A percentile compares a stretch with the other conserved stretches of the same genome.
phyloP scores from a whole-genome alignment of 2,888 invertebrate genomes.

The Galerucella nymphaeae region DNA sequence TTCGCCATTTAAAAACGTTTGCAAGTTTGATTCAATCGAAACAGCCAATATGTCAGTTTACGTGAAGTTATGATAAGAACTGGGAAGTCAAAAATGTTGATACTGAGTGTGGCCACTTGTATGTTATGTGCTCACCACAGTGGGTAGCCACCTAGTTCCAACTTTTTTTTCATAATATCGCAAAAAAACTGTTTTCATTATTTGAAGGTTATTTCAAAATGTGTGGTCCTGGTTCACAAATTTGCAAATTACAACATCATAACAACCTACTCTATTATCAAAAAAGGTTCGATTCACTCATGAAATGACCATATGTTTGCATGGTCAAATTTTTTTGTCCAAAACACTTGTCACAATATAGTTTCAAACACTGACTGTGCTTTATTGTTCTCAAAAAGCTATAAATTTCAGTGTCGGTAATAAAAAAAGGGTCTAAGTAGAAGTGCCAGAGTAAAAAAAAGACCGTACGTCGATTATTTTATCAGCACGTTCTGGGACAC shows the following conservation, averaged over 20 bases:
- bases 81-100: too few relatives aligned
- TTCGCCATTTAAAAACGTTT: too few relatives aligned
- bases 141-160: too few relatives aligned
- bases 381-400: neutral
- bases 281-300: neutral
- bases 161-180: neutral
- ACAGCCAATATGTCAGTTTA: too few relatives aligned
- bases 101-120: too few relatives aligned
- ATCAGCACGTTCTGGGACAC: constrained; percentile 34
- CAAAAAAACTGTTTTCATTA: too few relatives aligned
- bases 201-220: neutral
- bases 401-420: constrained; percentile 18
- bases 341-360: constrained; percentile 9
- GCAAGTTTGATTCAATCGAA: too few relatives aligned
- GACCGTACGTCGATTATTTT: constrained; percentile 34
- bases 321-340: neutral
- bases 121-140: too few relatives aligned
- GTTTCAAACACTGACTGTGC: neutral
- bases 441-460: constrained; percentile 26
- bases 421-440: constrained; percentile 32
- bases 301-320: constrained; percentile 1
- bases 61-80: too few relatives aligned
- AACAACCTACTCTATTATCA: constrained; percentile 9
- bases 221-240: constrained; percentile 2
- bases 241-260: neutral